Base-by-base conservation (phyloP, 2,888 invertebrate species). In the Diaprepes abbreviatus region DNA sequence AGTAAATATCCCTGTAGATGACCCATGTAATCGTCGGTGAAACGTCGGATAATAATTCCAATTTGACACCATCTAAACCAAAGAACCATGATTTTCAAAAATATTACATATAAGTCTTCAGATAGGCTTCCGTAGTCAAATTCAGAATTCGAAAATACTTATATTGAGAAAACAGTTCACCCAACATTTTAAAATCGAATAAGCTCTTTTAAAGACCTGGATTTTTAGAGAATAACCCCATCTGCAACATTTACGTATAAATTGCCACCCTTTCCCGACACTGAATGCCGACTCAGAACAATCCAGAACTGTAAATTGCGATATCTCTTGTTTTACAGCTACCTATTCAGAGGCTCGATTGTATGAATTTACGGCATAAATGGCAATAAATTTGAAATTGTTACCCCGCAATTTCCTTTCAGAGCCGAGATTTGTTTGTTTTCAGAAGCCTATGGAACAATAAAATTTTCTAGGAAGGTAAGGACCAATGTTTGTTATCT, bases 371-470 rank as follows among this genome's bases (percentile, higher is more conserved):
- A 67, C 67, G 62, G 55, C 45, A 35, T 63, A 59, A 69, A 58
- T 40, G 64, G 63, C 59, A 63, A 57, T 69, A 63, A 69, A 69
- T 69, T 64, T 59, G 35, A 57, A 69, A 58, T 58, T 63, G 64
- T 64, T 69, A 58, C 58, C 12, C 43, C 43, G 63, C 64, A 59
- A 52, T 66, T 66, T 66, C 66, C 66, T 66, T 57, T 58, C 50
- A 35, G 58, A 45, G 36, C 40, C n/a, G 48, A 43, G 48, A 36
- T 33, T 48, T 16, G 48, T 31, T 21, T 40, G 38, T 54, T 63
- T 40, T 33, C 12, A 63, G 38, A 16, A 31, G 63, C 28, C 52
- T 36, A 52, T 19, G 40, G 48, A 38, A 63, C 63, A 63, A 63
- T 63, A 52, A 38, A 40, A 52, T 50, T 24, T 50, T 28, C 48